These are phyloP conservation scores for Chlorodrepanis virens DNA, from an alignment of 2,113 vertebrate genomes.

Conservation along the genomic window DNA sequence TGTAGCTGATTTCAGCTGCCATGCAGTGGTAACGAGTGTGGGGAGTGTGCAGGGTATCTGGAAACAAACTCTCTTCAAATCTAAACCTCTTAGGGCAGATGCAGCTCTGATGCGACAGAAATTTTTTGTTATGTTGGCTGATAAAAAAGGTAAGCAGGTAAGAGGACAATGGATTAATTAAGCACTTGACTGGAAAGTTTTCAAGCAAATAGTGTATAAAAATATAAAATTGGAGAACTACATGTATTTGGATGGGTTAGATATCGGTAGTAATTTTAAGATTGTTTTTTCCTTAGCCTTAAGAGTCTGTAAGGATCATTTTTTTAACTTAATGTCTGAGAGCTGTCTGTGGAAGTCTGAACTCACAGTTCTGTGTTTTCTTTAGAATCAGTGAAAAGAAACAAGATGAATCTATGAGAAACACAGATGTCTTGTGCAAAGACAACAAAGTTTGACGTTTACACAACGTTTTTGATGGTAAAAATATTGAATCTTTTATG, in stretches of 20 bases:
- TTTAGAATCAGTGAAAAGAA: not conserved
- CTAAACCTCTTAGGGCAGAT: not conserved
- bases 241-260: not conserved
- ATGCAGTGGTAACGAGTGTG: not conserved
- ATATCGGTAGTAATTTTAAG: not conserved
- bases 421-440: not conserved
- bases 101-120: accelerated
- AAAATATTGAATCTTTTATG: not conserved
- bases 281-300: not conserved
- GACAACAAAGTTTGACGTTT: not conserved
- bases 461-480: not conserved
- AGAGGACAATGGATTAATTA: not conserved
- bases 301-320: not conserved
- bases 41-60: not conserved
- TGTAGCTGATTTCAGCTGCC: not conserved
- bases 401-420: not conserved
- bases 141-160: not conserved
- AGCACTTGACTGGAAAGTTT: not conserved
- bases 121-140: not conserved
- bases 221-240: not conserved
- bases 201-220: not conserved
- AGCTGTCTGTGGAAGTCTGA: not conserved
- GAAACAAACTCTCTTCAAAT: not conserved
- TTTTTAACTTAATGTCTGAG: not conserved
- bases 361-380: not conserved